These are phyloP conservation scores for Drosophila setifemur DNA, from an alignment of 1,140 invertebrate genomes.

Conservation along the genomic window DNA sequence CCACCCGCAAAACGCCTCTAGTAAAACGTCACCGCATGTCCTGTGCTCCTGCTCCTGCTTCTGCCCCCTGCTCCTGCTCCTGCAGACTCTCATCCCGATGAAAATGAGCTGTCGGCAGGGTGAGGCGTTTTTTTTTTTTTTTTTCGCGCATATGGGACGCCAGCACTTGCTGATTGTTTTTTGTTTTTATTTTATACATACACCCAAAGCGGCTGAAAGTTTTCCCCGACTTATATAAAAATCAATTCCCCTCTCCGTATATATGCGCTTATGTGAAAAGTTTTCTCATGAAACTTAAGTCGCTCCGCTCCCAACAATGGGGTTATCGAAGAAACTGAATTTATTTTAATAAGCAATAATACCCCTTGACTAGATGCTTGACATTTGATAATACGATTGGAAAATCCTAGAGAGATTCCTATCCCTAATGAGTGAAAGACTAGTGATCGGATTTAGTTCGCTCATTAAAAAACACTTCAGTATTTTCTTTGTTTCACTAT, in stretches of 20 bases:
- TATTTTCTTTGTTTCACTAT: constrained; percentile 9
- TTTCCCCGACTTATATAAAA: constrained; percentile 23
- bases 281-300: constrained; percentile 64
- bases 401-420: too few species aligned
- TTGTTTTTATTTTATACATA: constrained; percentile 36
- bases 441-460: constrained; percentile 28
- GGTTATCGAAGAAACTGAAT: constrained; percentile 3
- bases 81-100: constrained; percentile 28
- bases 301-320: constrained; percentile 19
- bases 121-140: constrained; percentile 20
- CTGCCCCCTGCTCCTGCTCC: background rate
- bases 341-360: background rate
- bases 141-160: constrained; percentile 26
- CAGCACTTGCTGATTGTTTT: constrained; percentile 36
- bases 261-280: constrained; percentile 62
- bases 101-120: constrained; percentile 61
- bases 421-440: background rate
- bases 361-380: constrained; percentile 6
- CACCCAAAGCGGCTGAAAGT: constrained; percentile 11
- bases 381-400: constrained; percentile 6
- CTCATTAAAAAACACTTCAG: constrained; percentile 32
- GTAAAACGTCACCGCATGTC: constrained; percentile 75
- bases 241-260: constrained; percentile 66
- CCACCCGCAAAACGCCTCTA: constrained; percentile 44
- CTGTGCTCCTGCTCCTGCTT: constrained; percentile 24